These are phyloP conservation scores for Arbacia lixula DNA, from an alignment of 53 echinoderm and acorn worm species.

Conservation along the genomic window DNA sequence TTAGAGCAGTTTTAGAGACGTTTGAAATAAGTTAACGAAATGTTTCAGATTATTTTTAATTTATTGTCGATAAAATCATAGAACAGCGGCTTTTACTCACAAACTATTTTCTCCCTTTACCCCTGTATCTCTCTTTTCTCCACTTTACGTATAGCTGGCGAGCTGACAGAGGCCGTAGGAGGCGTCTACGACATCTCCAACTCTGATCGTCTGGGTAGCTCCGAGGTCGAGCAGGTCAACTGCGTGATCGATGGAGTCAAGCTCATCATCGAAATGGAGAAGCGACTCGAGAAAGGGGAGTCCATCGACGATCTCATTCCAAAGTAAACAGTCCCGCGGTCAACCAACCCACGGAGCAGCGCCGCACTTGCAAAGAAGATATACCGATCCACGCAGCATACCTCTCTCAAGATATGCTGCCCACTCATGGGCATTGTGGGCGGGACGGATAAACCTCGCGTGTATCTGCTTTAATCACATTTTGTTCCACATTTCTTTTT, in stretches of 20 bases:
- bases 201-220: slow-evolving; percentile 86
- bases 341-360: neutral
- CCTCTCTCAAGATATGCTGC: neutral
- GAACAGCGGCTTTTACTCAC: neutral
- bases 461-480: too few species aligned
- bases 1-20: too few species aligned
- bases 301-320: slow-evolving; percentile 88
- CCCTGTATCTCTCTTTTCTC: neutral
- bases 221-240: slow-evolving; percentile 97
- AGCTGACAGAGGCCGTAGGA: slow-evolving; percentile 89
- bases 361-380: slow-evolving; percentile 18
- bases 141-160: slow-evolving; percentile 62
- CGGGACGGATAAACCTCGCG: neutral
- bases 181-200: slow-evolving; percentile 98
- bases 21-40: too few species aligned
- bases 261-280: slow-evolving; percentile 84
- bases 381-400: too few species aligned
- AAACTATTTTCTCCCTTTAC: neutral
- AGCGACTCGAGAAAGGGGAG: slow-evolving; percentile 82
- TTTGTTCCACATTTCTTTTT: neutral
- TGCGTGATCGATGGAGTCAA: slow-evolving; percentile 88
- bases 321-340: slow-evolving; percentile 36
- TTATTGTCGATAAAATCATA: too few species aligned
- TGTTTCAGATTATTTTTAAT: too few species aligned
- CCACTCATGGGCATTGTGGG: neutral